A percentile compares a stretch with the other conserved stretches of the same genome.
These are phyloP conservation scores for Halcyon chelicuti DNA, from an alignment of 2,797 vertebrate species.

Conservation along the genomic window DNA sequence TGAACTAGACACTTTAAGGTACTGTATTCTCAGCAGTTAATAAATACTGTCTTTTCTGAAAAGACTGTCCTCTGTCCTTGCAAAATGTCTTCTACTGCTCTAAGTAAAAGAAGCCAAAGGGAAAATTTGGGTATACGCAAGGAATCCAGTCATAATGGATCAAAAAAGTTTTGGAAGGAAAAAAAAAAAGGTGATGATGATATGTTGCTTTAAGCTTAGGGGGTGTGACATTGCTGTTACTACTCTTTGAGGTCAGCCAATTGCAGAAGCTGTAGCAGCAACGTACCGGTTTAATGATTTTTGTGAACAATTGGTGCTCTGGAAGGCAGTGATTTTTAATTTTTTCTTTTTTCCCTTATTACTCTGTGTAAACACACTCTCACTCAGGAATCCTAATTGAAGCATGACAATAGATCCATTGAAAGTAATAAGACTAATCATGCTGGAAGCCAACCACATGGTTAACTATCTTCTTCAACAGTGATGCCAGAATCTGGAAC, in stretches of 20 bases:
- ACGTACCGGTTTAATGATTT: neutral
- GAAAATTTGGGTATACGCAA: neutral
- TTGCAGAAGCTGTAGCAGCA: neutral
- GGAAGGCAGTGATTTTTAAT: neutral
- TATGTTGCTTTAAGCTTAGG: neutral
- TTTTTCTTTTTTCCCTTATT: neutral
- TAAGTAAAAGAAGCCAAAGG: neutral
- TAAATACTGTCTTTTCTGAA: neutral
- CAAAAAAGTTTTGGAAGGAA: neutral
- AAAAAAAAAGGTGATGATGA: neutral
- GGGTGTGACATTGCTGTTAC: neutral
- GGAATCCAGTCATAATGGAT: neutral
- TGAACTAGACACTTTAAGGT: neutral
- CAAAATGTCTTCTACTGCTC: neutral
- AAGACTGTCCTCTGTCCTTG: neutral
- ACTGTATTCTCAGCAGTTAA: neutral
- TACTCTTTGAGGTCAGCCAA: neutral
- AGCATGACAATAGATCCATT: neutral
- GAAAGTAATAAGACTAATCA: slow-evolving; percentile 16
- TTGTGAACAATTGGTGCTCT: neutral
- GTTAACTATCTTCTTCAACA: neutral
- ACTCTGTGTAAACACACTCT: neutral
- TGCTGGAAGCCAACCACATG: neutral
- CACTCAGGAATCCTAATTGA: neutral
- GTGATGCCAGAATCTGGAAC: neutral